Base-by-base conservation (phyloP, 2,113 vertebrate genomes). In the Lophius piscatorius region DNA sequence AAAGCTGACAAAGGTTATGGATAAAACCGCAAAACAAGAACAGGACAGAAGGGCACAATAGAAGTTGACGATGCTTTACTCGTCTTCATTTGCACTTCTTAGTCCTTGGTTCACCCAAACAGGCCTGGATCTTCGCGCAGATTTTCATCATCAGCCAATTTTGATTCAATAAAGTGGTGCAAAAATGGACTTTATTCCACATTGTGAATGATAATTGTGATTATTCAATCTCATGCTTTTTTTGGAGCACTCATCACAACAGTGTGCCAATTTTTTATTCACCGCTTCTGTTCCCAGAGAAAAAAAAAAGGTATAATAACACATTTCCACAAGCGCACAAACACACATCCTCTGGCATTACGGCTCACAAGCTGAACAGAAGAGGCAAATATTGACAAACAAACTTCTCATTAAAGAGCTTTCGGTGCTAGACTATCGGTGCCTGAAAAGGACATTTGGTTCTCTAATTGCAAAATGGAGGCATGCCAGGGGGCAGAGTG, bases 301-400 rank as follows among this genome's bases (percentile, higher is more conserved):
- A n/a, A 31, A 31, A 9, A 50, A 76, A 57, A 63, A 51, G 36
- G 75, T 41, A 70, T 71, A 73, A 74, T 80, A 73, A 50, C 38
- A 67, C 51, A 79, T 86, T 82, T 81, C 70, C 78, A 79, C 82
- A 81, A 76, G 83, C 68, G 83, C 68, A 85, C 66, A 83, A 79
- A 81, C 72, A 77, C 68, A 64, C 63, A 77, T 73, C 63, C 69
- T 68, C 62, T 59, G 51, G 64, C 56, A 4, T 78, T 56, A 33
- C 49, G 24, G 58, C 60, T 67, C 70, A 57, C 42, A 41, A 70
- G 40, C 56, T 5, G 28, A 55, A 34, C 57, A 29, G 57, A 9
- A 35, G 70, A 72, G 74, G 69, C 69, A 79, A 85, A 86, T 83
- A 84, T 81, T 84, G 79, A 84, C 79, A 87, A 73, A 76, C 23